These are phyloP conservation scores for Boloria selene DNA, from an alignment of 2,888 invertebrate species.

Conservation along the genomic window DNA sequence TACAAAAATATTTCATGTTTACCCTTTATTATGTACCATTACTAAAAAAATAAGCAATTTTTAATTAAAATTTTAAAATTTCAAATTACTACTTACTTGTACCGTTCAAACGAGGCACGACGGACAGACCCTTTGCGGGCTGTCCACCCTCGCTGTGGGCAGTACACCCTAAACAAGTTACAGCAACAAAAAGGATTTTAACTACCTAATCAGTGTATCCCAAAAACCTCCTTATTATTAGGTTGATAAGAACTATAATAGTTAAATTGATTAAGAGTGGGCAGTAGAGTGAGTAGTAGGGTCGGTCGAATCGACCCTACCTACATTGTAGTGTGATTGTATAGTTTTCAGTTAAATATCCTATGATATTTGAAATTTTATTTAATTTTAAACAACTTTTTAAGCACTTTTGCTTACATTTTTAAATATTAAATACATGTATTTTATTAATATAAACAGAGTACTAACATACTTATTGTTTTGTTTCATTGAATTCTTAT, in stretches of 20 bases:
- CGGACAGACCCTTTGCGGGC: slow-evolving; percentile 78
- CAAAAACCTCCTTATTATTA: slow-evolving; percentile 47
- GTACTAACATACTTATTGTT: too few species aligned
- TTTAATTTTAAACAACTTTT: neutral
- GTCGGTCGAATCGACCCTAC: slow-evolving; percentile 68
- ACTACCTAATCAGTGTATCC: slow-evolving; percentile 45
- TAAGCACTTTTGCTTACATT: neutral
- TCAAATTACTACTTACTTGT: too few species aligned
- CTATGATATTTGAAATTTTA: slow-evolving; percentile 26
- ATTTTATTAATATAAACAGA: too few species aligned
- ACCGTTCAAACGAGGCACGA: slow-evolving; percentile 61
- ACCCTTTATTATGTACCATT: too few species aligned
- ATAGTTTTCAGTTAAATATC: slow-evolving; percentile 72
- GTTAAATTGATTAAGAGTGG: slow-evolving; percentile 51
- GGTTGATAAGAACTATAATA: slow-evolving; percentile 38
- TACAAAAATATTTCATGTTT: too few species aligned
- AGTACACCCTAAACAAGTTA: slow-evolving; percentile 73
- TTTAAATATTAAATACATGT: too few species aligned
- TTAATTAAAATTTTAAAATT: too few species aligned
- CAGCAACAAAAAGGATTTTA: slow-evolving; percentile 67
- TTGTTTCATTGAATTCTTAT: too few species aligned
- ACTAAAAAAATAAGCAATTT: too few species aligned
- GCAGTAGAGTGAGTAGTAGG: slow-evolving; percentile 60
- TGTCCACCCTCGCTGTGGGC: slow-evolving; percentile 78
- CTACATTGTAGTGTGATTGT: slow-evolving; percentile 68